Percentiles rank a stretch among this genome's conserved stretches.
phyloP scores from a whole-genome alignment of 2,797 vertebrate genomes.

The Coregonus sp. region DNA sequence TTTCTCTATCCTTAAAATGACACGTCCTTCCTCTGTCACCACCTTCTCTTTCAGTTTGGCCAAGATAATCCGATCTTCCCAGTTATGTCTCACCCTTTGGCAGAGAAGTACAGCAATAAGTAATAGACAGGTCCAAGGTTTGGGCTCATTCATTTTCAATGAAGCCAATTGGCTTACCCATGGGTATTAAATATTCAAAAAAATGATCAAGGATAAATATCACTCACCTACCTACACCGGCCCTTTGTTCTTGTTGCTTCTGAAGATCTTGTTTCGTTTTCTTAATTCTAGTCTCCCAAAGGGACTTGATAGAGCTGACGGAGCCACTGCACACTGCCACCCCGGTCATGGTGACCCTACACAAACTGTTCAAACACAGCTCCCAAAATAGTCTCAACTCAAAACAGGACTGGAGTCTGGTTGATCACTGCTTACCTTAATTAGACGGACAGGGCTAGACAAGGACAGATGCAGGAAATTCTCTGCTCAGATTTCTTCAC shows the following conservation, averaged over 20 bases:
- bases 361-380: neutral
- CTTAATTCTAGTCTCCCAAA: slow-evolving; percentile 91
- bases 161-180: neutral
- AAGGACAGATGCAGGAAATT: neutral
- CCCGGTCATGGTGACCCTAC: slow-evolving; percentile 75
- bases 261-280: slow-evolving; percentile 79
- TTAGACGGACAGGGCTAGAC: neutral
- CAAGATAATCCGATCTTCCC: slow-evolving; percentile 87
- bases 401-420: neutral
- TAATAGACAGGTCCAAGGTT: neutral
- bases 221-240: slow-evolving; percentile 50
- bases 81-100: slow-evolving; percentile 75
- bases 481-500: neutral
- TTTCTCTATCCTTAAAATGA: slow-evolving; percentile 88
- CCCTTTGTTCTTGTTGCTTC: slow-evolving; percentile 70
- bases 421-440: neutral
- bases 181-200: neutral
- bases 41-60: slow-evolving; percentile 87
- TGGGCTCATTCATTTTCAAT: neutral
- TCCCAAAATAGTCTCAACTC: neutral
- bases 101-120: neutral
- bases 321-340: slow-evolving; percentile 65
- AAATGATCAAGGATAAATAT: neutral
- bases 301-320: slow-evolving; percentile 82
- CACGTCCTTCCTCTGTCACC: slow-evolving; percentile 83